A percentile compares a stretch with the other conserved stretches of the same genome.
These are phyloP conservation scores for Oryzaephilus surinamensis DNA, from an alignment of 1,140 invertebrate species.

Conservation along the genomic window DNA sequence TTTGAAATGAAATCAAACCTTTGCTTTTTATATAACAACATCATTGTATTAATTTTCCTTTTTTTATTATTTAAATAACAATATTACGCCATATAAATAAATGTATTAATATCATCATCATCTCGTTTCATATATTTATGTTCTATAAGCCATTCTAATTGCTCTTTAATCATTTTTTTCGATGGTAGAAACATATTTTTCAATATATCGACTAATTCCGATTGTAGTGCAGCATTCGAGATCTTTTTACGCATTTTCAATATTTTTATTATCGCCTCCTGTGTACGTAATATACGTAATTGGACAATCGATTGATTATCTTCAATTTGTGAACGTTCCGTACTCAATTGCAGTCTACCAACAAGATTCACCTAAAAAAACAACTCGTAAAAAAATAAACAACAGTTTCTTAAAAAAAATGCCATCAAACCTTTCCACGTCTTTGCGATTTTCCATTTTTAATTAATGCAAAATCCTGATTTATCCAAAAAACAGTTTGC, in stretches of 20 bases:
- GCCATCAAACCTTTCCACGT: conserved; percentile 66
- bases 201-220: conserved; percentile 93
- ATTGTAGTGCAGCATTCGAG: conserved; percentile 88
- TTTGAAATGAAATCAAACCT: no score
- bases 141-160: conserved; percentile 98
- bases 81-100: conserved; percentile 91
- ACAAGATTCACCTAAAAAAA: conserved; percentile 67
- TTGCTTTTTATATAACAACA: no score
- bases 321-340: conserved; percentile 90
- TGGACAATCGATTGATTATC: conserved; percentile 97
- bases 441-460: conserved; percentile 94
- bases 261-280: conserved; percentile 99
- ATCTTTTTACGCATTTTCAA: conserved; percentile 95
- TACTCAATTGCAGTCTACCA: conserved; percentile 86
- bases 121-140: conserved; percentile 95
- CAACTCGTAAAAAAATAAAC: not conserved
- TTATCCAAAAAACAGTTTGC: conserved; percentile 90
- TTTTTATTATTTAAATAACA: conserved; percentile 18
- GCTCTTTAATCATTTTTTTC: conserved; percentile 99
- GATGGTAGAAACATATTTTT: conserved; percentile 99
- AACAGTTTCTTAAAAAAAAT: no score
- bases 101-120: conserved; percentile 95
- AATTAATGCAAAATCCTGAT: conserved; percentile 84
- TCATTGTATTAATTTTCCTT: no score
- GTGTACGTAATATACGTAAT: conserved; percentile 76